Evolutionary conservation across 2,888 invertebrate species (phyloP).

Genomic region (Linyphia triangularis): DNA sequence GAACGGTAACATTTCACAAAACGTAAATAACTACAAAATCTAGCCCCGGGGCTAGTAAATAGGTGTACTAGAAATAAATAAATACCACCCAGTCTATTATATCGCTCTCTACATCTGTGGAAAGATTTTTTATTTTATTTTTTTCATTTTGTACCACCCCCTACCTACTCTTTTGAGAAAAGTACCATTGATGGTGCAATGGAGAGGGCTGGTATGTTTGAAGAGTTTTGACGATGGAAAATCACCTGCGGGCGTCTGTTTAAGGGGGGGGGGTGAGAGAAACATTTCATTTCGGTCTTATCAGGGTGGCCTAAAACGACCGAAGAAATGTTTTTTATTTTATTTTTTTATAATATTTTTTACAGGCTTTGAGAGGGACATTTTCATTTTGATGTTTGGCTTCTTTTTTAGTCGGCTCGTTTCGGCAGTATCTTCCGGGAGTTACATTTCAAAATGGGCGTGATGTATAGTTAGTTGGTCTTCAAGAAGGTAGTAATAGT

Average conservation of each 20-base stretch:
- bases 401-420: not conserved
- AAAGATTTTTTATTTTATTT: slow-evolving; percentile 55
- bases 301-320: slow-evolving; percentile 71
- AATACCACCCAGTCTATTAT: slow-evolving; percentile 72
- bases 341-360: slow-evolving; percentile 57
- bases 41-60: slow-evolving; percentile 72
- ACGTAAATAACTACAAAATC: slow-evolving; percentile 75
- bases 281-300: slow-evolving; percentile 68
- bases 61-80: slow-evolving; percentile 71
- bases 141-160: slow-evolving; percentile 23
- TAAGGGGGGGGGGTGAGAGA: slow-evolving; percentile 45
- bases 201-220: slow-evolving; percentile 34
- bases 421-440: slow-evolving; percentile 53
- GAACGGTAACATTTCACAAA: slow-evolving; percentile 55
- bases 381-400: slow-evolving; percentile 3
- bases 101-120: slow-evolving; percentile 49
- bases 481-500: not conserved
- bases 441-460: slow-evolving; percentile 14
- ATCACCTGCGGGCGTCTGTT: slow-evolving; percentile 66
- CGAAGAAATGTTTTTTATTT: slow-evolving; percentile 64
- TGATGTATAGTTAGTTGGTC: slow-evolving; percentile 49
- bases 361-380: not conserved
- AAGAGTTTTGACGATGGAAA: slow-evolving; percentile 72
- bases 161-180: slow-evolving; percentile 23
- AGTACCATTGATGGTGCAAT: slow-evolving; percentile 37